A percentile compares a stretch with the other conserved stretches of the same genome.
Conservation (phyloP, 2,113 vertebrate genomes). For the Acanthisitta chloris region DNA sequence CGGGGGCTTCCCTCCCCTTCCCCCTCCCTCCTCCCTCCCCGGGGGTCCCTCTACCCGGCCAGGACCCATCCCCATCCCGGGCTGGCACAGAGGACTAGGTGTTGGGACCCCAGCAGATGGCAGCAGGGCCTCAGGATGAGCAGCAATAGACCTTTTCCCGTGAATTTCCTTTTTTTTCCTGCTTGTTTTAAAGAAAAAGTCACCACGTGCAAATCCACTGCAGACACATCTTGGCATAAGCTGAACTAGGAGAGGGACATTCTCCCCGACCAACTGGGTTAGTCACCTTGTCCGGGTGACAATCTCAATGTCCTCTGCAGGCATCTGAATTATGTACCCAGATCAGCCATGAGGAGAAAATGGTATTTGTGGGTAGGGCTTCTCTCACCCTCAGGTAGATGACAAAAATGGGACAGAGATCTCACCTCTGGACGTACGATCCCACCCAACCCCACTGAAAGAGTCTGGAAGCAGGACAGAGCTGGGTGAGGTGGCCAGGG, state of each 20-base stretch:
- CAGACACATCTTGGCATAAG: background rate
- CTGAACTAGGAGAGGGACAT: background rate
- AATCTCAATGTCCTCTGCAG: background rate
- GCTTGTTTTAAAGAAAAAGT: background rate
- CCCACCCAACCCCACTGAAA: fast-evolving
- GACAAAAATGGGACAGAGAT: background rate
- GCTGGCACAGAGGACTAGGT: fast-evolving
- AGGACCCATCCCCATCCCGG: fast-evolving
- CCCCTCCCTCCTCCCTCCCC: no score
- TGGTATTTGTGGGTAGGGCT: background rate
- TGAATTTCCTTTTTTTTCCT: fast-evolving
- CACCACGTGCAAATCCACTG: background rate
- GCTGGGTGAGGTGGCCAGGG: background rate
- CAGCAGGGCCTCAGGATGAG: slow-evolving; percentile 3
- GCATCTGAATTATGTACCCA: fast-evolving
- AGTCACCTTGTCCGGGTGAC: background rate
- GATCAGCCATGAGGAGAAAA: fast-evolving
- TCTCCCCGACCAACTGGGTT: background rate
- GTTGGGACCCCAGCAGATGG: slow-evolving; percentile 5
- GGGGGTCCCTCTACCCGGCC: fast-evolving
- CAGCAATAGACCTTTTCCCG: fast-evolving
- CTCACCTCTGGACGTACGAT: fast-evolving
- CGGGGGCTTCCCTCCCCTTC: fast-evolving
- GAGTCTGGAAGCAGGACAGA: background rate
- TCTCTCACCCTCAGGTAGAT: background rate